These are phyloP conservation scores for Eulemur rubriventer DNA, from an alignment of 2,797 vertebrate species.

Conservation along the genomic window DNA sequence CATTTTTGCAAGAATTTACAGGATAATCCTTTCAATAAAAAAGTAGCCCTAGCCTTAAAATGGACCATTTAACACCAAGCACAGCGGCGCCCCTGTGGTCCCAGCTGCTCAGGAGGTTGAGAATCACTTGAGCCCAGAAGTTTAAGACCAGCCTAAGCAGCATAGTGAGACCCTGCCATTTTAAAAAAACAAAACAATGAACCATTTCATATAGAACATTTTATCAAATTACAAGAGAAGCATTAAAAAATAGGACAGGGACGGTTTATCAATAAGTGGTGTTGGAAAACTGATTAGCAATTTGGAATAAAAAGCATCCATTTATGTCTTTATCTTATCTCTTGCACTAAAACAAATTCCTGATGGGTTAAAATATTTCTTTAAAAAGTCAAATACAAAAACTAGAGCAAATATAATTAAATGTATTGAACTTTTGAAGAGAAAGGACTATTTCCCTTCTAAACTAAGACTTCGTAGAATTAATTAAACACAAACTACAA, in stretches of 20 bases:
- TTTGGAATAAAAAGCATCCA: not conserved
- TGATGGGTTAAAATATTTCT: not conserved
- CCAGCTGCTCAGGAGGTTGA: not conserved
- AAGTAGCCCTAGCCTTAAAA: not conserved
- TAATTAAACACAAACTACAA: conserved; percentile 37
- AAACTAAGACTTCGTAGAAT: not conserved
- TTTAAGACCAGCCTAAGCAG: not conserved
- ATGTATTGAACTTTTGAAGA: conserved; percentile 1
- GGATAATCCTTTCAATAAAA: not conserved
- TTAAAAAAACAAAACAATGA: not conserved
- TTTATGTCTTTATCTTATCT: not conserved
- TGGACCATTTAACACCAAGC: not conserved
- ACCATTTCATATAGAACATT: not conserved
- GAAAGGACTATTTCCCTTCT: not conserved
- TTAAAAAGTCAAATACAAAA: not conserved
- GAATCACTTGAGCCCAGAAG: not conserved
- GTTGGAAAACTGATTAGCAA: not conserved
- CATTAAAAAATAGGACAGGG: not conserved
- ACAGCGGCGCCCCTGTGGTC: not conserved
- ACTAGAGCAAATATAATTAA: conserved; percentile 29
- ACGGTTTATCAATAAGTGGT: not conserved
- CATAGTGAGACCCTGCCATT: not conserved
- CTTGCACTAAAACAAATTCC: not conserved
- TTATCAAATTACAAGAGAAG: not conserved
- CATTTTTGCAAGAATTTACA: not conserved